These are phyloP conservation scores for Lycaena phlaeas DNA, from an alignment of 2,888 invertebrate species.

Conservation along the genomic window DNA sequence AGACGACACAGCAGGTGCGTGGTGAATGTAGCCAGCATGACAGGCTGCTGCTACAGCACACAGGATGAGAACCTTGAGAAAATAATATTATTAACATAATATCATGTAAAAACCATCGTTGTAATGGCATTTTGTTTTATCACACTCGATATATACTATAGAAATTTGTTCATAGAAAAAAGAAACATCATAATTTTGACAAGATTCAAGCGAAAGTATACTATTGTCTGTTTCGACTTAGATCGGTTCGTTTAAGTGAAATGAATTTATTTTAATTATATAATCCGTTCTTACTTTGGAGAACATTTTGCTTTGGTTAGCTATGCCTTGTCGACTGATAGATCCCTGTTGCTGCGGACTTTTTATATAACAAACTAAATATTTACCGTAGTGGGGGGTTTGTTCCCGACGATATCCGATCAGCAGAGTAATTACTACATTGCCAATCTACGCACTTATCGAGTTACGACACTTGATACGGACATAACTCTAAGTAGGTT, in stretches of 20 bases:
- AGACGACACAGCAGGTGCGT: slow-evolving; percentile 60
- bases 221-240: slow-evolving; percentile 1
- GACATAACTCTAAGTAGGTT: slow-evolving; percentile 44
- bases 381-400: slow-evolving; percentile 49
- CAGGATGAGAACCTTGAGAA: slow-evolving; percentile 39
- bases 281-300: slow-evolving; percentile 51
- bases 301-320: slow-evolving; percentile 64
- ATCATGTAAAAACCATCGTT: too few relatives aligned
- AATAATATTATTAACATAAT: slow-evolving; percentile 13
- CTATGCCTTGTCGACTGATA: slow-evolving; percentile 59
- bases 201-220: slow-evolving; percentile 4
- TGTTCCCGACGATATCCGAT: slow-evolving; percentile 65
- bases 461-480: slow-evolving; percentile 53
- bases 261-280: slow-evolving; percentile 9
- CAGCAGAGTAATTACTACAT: slow-evolving; percentile 61
- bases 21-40: slow-evolving; percentile 54
- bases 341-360: slow-evolving; percentile 52
- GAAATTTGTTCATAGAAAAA: too few relatives aligned
- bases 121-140: too few relatives aligned
- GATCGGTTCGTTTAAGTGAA: too few relatives aligned
- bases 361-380: slow-evolving; percentile 72
- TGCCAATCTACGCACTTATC: slow-evolving; percentile 63
- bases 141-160: too few relatives aligned
- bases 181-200: too few relatives aligned
- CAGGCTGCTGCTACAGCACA: slow-evolving; percentile 50